phyloP scores from a whole-genome alignment of 2,797 vertebrate species.

The Euthynnus affinis region DNA sequence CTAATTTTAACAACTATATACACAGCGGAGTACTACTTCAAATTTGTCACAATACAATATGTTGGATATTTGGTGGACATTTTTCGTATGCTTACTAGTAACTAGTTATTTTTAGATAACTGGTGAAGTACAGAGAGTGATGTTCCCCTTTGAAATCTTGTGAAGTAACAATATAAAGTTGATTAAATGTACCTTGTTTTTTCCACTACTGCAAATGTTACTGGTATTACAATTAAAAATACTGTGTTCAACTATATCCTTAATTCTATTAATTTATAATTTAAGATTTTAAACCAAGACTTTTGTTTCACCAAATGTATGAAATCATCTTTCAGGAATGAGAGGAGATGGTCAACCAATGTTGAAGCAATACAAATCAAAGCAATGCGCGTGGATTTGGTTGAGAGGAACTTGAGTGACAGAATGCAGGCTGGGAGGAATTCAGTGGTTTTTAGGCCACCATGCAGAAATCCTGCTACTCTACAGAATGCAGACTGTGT shows the following conservation, averaged over 20 bases:
- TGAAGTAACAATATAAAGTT: background rate
- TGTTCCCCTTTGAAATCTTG: background rate
- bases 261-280: background rate
- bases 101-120: background rate
- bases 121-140: background rate
- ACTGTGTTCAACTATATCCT: background rate
- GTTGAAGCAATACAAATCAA: constrained; percentile 45
- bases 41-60: background rate
- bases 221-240: background rate
- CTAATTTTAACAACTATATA: background rate
- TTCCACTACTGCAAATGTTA: background rate
- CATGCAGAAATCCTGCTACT: constrained; percentile 48
- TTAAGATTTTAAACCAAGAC: constrained; percentile 15
- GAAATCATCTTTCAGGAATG: constrained; percentile 55
- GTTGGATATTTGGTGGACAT: background rate
- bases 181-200: background rate
- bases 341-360: constrained; percentile 41
- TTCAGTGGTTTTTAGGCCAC: constrained; percentile 64
- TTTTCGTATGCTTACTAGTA: background rate
- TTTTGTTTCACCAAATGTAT: constrained; percentile 26
- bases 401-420: constrained; percentile 58
- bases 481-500: constrained; percentile 27
- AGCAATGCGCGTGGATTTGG: constrained; percentile 47
- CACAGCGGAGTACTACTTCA: background rate
- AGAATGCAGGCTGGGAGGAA: constrained; percentile 59